Base-by-base conservation (phyloP, 2,113 vertebrate genomes). In the Strix uralensis region DNA sequence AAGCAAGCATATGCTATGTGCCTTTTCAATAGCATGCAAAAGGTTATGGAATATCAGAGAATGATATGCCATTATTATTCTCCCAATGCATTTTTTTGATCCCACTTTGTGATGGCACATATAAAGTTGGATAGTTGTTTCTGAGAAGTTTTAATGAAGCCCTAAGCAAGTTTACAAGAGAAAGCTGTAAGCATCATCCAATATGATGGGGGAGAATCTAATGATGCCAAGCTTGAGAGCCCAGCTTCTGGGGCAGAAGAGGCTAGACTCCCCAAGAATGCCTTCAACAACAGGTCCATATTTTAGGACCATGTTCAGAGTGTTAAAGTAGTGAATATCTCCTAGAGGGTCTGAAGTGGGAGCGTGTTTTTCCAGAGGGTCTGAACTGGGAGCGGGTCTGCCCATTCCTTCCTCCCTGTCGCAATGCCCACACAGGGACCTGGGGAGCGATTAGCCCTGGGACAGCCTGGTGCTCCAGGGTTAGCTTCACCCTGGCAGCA, bases 381-480 rank as follows among this genome's bases (percentile, higher is more conserved):
- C 19, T 47, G 46, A 47, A 20, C 46, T 47, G 46, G 19, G 46
- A 47, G 11, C 1, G 3, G 15, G 5, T 49, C 73, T 81, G 25
- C 26, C 7, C 4, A 1, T 46, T 86, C 36, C 30, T 59, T 75
- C 34, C 30, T 44, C 3, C 32, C 55, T 46, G 44, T 47, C 2
- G 3, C 38, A 42, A 26, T n/a, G 26, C 13, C 67, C 42, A n/a
- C 0, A 0, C 6, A 7, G 3, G 40, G 9, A 40, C 32, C 7
- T 8, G 27, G 30, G 7, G 27, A 70, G 5, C 8, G 3, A 14
- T 22, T 20, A 52, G 15, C 40, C 40, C 40, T 34, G 17, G 40
- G 49, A 36, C 49, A 82, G 7, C 11, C 30, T 0, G 0, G 5
- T 66, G 54, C 11, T 54, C 20, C 29, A 54, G 36, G 11, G 3